Conservation (phyloP, 2,888 invertebrate species). For the Hirtodrosophila alboralis region DNA sequence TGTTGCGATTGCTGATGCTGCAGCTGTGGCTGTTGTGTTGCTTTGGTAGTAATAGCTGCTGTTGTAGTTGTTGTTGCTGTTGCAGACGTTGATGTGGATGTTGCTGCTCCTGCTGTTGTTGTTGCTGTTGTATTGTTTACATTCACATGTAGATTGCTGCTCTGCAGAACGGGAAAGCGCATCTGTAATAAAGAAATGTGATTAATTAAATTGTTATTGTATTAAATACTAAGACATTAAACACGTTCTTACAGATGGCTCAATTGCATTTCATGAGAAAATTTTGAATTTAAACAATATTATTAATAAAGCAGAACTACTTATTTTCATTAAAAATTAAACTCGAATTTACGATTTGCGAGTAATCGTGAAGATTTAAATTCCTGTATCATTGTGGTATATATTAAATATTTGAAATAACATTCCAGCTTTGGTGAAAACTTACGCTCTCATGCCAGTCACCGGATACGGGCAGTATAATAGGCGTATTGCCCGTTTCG, state of each 20-base stretch:
- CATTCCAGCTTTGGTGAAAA: neutral
- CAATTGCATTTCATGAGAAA: no score
- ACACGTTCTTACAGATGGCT: no score
- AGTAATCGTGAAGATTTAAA: no score
- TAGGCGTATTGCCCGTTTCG: slow-evolving; percentile 80
- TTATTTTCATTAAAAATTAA: no score
- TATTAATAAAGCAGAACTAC: no score
- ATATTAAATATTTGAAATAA: no score
- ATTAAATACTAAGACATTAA: no score
- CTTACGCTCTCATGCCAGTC: slow-evolving; percentile 83
- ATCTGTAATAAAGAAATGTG: slow-evolving; percentile 43
- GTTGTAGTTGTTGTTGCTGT: slow-evolving; percentile 42
- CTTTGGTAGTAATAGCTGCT: slow-evolving; percentile 61
- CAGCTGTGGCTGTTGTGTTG: slow-evolving; percentile 54
- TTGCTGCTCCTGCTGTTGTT: slow-evolving; percentile 70
- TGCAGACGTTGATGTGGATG: slow-evolving; percentile 37
- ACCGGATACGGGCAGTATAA: slow-evolving; percentile 63
- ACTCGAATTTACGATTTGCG: no score
- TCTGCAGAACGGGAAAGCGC: slow-evolving; percentile 77
- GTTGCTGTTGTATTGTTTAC: slow-evolving; percentile 43
- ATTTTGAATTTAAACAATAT: no score
- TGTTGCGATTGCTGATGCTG: slow-evolving; percentile 47
- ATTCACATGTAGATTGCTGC: slow-evolving; percentile 71
- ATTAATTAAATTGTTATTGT: neutral
- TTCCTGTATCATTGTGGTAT: no score